These are phyloP conservation scores for Tamias sibiricus DNA, from an alignment of 2,113 vertebrate genomes.

Conservation along the genomic window DNA sequence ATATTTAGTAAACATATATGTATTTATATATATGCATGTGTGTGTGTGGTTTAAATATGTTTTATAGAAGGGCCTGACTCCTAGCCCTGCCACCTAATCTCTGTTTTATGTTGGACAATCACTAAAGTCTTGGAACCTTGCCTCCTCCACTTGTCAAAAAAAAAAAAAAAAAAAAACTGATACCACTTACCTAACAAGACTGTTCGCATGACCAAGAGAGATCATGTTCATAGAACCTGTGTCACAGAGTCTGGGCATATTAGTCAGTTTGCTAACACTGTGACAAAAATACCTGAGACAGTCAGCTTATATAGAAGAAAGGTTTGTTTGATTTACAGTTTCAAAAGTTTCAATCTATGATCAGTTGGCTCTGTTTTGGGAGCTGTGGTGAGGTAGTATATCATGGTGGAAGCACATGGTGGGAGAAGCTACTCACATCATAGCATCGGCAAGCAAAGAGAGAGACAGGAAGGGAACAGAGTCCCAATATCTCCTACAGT, in stretches of 20 bases:
- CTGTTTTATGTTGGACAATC: background rate
- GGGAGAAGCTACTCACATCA: too few species aligned
- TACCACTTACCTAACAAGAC: background rate
- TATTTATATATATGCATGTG: too few species aligned
- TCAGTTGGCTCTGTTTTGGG: background rate
- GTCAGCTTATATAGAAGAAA: background rate
- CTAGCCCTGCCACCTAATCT: background rate
- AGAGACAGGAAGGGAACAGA: background rate
- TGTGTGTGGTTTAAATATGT: background rate
- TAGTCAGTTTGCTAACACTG: background rate
- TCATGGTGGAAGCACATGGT: rapidly evolving
- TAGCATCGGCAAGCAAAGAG: too few species aligned
- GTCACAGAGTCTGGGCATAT: background rate
- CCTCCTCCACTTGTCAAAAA: background rate
- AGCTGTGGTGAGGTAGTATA: too few species aligned
- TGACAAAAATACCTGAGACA: background rate
- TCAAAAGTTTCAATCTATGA: background rate
- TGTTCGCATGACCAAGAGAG: background rate
- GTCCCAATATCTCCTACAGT: background rate
- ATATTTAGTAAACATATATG: background rate
- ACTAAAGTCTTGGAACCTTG: background rate
- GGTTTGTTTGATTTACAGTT: background rate
- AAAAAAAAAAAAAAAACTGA: background rate
- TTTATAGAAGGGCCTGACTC: background rate
- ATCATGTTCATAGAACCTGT: background rate